These are phyloP conservation scores for Lymantria monacha DNA, from an alignment of 2,888 invertebrate genomes.

Conservation along the genomic window DNA sequence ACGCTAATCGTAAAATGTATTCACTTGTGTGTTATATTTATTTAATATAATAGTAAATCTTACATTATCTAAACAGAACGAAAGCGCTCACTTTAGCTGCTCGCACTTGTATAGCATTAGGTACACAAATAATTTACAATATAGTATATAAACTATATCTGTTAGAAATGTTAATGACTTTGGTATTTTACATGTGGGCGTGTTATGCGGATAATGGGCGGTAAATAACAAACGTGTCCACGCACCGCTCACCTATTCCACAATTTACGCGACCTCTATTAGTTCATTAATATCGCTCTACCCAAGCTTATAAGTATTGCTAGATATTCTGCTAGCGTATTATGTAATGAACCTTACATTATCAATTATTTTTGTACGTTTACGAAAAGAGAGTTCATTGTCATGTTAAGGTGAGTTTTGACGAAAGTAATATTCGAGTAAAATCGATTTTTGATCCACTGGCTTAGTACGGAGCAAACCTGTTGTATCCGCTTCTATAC, in stretches of 20 bases:
- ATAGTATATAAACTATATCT: slow-evolving; percentile 68
- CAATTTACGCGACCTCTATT: slow-evolving; percentile 23
- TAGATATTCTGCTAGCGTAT: slow-evolving; percentile 72
- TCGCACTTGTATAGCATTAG: slow-evolving; percentile 79
- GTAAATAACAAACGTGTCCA: neutral
- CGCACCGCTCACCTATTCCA: neutral
- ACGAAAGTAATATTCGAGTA: slow-evolving; percentile 76
- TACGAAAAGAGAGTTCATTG: slow-evolving; percentile 82
- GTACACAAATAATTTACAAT: slow-evolving; percentile 70
- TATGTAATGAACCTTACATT: slow-evolving; percentile 69
- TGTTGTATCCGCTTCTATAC: slow-evolving; percentile 96
- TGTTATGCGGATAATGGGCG: slow-evolving; percentile 22
- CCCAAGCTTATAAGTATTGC: slow-evolving; percentile 55
- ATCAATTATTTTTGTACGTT: slow-evolving; percentile 77
- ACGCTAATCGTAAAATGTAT: slow-evolving; percentile 44
- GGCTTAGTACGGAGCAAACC: slow-evolving; percentile 94
- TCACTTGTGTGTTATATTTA: slow-evolving; percentile 41
- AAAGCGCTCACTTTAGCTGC: slow-evolving; percentile 71
- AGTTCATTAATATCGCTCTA: slow-evolving; percentile 47
- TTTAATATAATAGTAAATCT: slow-evolving; percentile 54
- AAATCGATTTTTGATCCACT: slow-evolving; percentile 65
- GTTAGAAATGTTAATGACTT: slow-evolving; percentile 78
- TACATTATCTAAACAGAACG: slow-evolving; percentile 62
- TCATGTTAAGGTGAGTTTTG: slow-evolving; percentile 75
- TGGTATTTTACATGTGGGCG: slow-evolving; percentile 63